Conservation (phyloP, 2,113 vertebrate genomes). For the Amphilophus citrinellus region DNA sequence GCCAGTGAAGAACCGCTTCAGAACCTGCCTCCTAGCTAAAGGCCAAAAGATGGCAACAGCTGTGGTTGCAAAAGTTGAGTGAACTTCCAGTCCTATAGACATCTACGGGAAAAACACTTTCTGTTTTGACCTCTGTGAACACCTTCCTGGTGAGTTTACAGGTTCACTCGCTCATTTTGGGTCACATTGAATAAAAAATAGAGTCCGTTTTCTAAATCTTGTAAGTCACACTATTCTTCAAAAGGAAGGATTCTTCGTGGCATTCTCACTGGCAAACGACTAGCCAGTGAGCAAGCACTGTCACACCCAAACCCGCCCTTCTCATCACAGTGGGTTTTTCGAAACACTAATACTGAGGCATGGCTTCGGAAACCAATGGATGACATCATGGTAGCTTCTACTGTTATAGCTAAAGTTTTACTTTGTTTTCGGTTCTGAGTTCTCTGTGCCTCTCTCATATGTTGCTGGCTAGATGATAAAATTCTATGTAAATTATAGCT, state of each 20-base stretch:
- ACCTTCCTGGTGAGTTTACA: background rate
- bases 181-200: background rate
- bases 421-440: background rate
- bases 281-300: no score
- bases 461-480: background rate
- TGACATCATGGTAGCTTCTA: background rate
- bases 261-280: background rate
- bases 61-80: background rate
- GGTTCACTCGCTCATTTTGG: background rate
- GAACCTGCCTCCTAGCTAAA: background rate
- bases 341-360: background rate
- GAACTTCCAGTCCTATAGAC: background rate
- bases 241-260: background rate
- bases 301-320: background rate
- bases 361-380: background rate
- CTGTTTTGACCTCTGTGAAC: background rate
- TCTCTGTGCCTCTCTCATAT: background rate
- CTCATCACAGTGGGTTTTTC: background rate
- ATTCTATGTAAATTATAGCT: background rate
- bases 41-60: background rate
- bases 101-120: background rate
- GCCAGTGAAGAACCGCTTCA: background rate
- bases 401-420: background rate
- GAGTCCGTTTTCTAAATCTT: background rate
- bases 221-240: background rate